Conservation (phyloP, 2,113 vertebrate species). For the Myiagra hebetior region DNA sequence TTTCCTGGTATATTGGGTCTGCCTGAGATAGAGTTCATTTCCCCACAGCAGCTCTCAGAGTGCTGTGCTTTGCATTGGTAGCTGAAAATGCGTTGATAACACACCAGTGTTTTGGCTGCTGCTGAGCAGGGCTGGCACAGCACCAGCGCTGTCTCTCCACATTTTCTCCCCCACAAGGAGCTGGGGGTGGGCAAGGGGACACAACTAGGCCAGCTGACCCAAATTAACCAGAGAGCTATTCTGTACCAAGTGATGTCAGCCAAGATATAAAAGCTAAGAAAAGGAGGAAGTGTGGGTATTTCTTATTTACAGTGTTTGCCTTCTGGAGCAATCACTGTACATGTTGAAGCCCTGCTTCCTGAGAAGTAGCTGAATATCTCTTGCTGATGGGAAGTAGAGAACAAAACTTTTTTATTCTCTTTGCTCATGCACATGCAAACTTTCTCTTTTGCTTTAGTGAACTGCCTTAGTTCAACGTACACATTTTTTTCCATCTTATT, state of each 20-base stretch:
- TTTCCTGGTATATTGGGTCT: neutral
- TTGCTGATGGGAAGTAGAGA: neutral
- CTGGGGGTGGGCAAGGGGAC: neutral
- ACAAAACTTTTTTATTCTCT: neutral
- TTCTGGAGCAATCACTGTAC: neutral
- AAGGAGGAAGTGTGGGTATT: neutral
- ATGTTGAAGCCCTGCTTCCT: neutral
- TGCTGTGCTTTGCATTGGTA: neutral
- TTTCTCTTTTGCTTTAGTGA: neutral
- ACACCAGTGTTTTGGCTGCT: neutral
- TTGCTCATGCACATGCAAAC: neutral
- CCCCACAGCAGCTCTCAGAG: neutral
- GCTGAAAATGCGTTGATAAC: neutral
- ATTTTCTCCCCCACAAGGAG: neutral
- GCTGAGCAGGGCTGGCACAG: neutral
- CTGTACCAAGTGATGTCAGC: neutral
- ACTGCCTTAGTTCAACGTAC: neutral
- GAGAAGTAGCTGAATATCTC: neutral
- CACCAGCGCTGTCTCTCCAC: neutral
- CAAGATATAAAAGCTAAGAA: neutral
- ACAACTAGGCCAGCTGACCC: neutral
- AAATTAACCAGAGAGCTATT: neutral
- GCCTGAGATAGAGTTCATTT: neutral
- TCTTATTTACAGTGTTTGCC: neutral
- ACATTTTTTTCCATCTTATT: neutral